Percentiles rank a stretch among this genome's conserved stretches.
phyloP scores from a whole-genome alignment of 1,140 invertebrate genomes.

The Camponotus floridanus region DNA sequence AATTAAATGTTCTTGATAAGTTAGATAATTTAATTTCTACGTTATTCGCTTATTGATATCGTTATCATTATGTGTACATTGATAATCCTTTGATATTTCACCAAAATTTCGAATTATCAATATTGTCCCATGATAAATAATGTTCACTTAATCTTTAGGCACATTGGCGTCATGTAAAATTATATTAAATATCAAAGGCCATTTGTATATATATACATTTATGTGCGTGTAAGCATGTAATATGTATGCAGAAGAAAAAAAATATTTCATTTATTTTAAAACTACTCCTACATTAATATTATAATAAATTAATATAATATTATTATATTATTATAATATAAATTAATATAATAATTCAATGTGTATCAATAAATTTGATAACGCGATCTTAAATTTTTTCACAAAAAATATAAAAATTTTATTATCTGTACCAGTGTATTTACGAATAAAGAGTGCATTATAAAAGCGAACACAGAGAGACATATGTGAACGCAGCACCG shows the following conservation, averaged over 20 bases:
- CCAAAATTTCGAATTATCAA: background rate
- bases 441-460: background rate
- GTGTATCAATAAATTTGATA: no score
- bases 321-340: no score
- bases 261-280: no score
- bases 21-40: background rate
- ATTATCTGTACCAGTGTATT: background rate
- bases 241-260: no score
- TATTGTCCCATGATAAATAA: background rate
- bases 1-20: background rate
- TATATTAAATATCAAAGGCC: background rate
- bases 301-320: no score
- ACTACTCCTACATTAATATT: no score
- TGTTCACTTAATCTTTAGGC: background rate
- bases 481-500: background rate
- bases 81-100: conserved; percentile 28
- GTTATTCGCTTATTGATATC: background rate
- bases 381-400: no score
- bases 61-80: background rate
- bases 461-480: background rate
- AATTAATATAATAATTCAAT: no score
- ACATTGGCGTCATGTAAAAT: background rate
- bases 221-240: background rate
- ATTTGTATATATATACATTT: background rate
- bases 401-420: background rate